A percentile compares a stretch with the other conserved stretches of the same genome.
Conservation (phyloP, 1,140 invertebrate species). For the Aphelinus certus region DNA sequence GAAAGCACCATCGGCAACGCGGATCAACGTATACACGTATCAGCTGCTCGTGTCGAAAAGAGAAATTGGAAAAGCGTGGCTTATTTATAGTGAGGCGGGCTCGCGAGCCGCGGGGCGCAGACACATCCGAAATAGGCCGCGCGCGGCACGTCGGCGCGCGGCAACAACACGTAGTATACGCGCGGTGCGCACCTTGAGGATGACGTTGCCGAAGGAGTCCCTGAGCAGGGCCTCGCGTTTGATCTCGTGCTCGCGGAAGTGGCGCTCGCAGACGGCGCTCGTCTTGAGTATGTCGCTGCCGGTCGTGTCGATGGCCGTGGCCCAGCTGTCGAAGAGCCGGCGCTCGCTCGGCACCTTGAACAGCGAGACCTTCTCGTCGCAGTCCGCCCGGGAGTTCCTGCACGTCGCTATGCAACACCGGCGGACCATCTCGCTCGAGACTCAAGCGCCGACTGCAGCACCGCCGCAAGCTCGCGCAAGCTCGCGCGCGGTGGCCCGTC, state of each 20-base stretch:
- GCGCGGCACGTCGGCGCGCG: too few relatives aligned
- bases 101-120: too few relatives aligned
- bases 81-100: too few relatives aligned
- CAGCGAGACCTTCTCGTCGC: conserved; percentile 16
- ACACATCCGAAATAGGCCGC: too few relatives aligned
- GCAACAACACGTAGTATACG: too few relatives aligned
- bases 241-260: conserved; percentile 23
- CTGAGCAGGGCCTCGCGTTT: neutral
- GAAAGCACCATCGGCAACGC: too few relatives aligned
- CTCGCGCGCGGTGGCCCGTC: too few relatives aligned
- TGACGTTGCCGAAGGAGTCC: conserved; percentile 25
- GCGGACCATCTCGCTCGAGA: conserved; percentile 1
- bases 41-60: too few relatives aligned
- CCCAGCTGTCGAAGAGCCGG: conserved; percentile 16
- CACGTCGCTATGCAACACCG: conserved; percentile 29
- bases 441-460: too few relatives aligned
- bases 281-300: neutral
- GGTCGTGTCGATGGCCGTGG: neutral
- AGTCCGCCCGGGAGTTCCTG: neutral
- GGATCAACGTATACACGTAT: too few relatives aligned
- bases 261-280: conserved; percentile 21
- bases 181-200: conserved; percentile 15
- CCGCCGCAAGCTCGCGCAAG: too few relatives aligned
- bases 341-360: conserved; percentile 28
- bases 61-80: too few relatives aligned